Evolutionary conservation across 1,140 invertebrate species (phyloP), one percentile per base, ranked within the genome.

Genomic region (Euura lappo): DNA sequence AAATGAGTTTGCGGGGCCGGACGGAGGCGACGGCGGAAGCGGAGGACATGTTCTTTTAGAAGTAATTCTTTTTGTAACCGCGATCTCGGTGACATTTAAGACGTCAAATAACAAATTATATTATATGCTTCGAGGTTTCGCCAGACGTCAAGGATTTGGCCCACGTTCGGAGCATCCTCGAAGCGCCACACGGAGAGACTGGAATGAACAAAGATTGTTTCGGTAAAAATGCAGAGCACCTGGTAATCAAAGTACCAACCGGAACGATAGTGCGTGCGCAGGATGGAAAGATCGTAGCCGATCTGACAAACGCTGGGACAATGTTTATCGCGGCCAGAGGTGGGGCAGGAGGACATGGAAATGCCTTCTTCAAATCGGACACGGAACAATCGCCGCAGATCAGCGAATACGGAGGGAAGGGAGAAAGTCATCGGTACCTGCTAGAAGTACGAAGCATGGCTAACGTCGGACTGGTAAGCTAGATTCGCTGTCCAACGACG

Each of bases 31-130:
- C 88, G 98, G 98, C 8, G 98, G 98, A 1, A 92, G 97, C 83
- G 98, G 98, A n/a, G 98, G 96, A 0, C 98, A 99, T 89, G 94
- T 99, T 2, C 92, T 99, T 68, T 96, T 99, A 79, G 86, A 94
- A 89, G 93, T 93, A 82, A 72, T 13, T 69, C 13, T 28, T 28
- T 28, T 28, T 28, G 28, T 28, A 28, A 28, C 28, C 28, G 28
- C 28, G 28, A 28, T 28, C 28, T 28, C 28, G 28, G 1, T 28
- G 28, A 28, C 28, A 28, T 28, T 28, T 1, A 28, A 1, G 28
- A 28, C 28, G 28, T 74, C 46, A 11, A 66, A 51, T 72, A 70
- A 60, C 72, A 45, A 69, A 67, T 68, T 28, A 47, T 60, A 28
- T 66, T 76, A 73, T 74, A 28, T 75, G 71, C 80, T 88, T 74